phyloP scores from a whole-genome alignment of 2,113 vertebrate species.

The Coryphaenoides rupestris region DNA sequence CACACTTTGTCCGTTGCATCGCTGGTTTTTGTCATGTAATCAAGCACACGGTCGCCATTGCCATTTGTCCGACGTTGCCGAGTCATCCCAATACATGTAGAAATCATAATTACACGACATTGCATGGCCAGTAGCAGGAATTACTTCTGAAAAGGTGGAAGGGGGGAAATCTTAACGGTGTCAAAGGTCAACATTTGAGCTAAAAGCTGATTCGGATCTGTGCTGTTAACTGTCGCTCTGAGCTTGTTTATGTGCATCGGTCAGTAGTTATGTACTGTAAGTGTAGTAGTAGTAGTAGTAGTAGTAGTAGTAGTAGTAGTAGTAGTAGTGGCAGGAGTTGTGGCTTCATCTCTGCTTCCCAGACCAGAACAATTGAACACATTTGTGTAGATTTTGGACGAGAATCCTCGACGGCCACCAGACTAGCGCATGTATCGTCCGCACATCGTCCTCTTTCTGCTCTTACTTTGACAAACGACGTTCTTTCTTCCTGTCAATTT shows the following conservation, averaged over 20 bases:
- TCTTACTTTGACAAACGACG: conserved; percentile 47
- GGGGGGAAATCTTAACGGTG: too few relatives aligned
- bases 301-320: too few relatives aligned
- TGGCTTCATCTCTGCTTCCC: background rate
- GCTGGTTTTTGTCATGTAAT: conserved; percentile 12
- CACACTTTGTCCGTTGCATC: conserved; percentile 1
- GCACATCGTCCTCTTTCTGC: conserved; percentile 27
- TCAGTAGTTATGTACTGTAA: background rate
- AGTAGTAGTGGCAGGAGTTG: background rate
- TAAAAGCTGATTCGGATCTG: background rate
- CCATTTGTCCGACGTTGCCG: background rate
- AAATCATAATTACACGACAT: background rate
- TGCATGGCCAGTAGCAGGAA: background rate
- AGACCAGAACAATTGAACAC: background rate
- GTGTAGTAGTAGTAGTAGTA: too few relatives aligned
- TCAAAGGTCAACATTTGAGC: background rate
- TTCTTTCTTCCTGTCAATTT: conserved; percentile 60
- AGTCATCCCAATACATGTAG: background rate
- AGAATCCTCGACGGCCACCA: conserved; percentile 22
- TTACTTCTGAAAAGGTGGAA: too few relatives aligned
- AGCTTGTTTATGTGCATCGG: background rate
- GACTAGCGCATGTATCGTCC: conserved; percentile 8
- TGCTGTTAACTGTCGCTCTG: background rate
- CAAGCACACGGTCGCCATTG: background rate
- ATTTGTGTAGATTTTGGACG: background rate